phyloP scores from a whole-genome alignment of 2,888 invertebrate species.

The Metacarcinus magister region DNA sequence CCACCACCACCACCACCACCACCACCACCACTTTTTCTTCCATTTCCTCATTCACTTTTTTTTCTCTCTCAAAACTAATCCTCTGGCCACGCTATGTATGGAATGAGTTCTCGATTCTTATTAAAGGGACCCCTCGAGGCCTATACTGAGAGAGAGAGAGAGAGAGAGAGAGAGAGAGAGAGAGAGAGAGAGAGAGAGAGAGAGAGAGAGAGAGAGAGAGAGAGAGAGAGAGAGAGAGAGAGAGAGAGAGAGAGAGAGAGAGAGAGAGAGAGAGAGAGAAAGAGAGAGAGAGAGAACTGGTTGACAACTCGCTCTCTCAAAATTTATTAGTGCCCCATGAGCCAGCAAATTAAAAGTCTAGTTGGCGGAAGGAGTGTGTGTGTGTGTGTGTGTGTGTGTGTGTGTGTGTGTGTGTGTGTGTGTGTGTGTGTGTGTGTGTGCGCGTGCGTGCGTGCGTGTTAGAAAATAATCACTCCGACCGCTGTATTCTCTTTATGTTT shows the following conservation, averaged over 20 bases:
- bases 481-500: no score
- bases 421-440: no score
- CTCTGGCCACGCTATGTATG: background rate
- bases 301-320: background rate
- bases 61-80: conserved; percentile 9
- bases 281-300: background rate
- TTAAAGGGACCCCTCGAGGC: background rate
- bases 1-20: conserved; percentile 39
- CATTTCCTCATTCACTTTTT: background rate
- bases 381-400: no score
- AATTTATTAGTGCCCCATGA: background rate
- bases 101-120: background rate
- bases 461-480: no score
- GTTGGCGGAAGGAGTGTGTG: background rate
- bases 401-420: no score
- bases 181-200: background rate
- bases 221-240: background rate
- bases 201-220: background rate
- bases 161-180: background rate
- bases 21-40: background rate
- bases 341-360: background rate
- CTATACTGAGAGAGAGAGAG: background rate
- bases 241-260: background rate
- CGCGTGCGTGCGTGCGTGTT: no score
- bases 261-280: background rate